Evolutionary conservation across 2,888 invertebrate species (phyloP).

Genomic region (Torymus auratus): DNA sequence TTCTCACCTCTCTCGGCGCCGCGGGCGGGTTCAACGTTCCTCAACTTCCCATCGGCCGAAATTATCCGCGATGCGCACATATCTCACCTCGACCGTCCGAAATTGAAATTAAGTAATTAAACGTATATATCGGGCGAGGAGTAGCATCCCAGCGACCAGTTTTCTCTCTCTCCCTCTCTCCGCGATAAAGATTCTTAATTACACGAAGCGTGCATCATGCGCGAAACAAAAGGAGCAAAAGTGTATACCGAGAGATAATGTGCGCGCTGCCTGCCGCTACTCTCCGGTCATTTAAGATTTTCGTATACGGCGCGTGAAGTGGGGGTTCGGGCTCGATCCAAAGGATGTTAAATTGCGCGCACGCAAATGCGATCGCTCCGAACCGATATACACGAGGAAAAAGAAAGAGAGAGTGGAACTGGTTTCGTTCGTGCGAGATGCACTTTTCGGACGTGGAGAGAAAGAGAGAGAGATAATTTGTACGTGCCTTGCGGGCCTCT

Average conservation of each 20-base stretch:
- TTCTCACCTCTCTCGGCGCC: too few relatives aligned
- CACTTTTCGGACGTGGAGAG: slow-evolving; percentile 13
- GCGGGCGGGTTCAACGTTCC: too few relatives aligned
- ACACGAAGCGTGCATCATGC: neutral
- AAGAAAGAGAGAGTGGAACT: slow-evolving; percentile 1
- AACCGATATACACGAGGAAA: neutral
- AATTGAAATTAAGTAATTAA: slow-evolving; percentile 43
- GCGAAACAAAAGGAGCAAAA: neutral
- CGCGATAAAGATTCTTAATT: slow-evolving; percentile 45
- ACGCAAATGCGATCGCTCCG: slow-evolving; percentile 1
- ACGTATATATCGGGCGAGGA: neutral
- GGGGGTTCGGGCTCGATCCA: too few relatives aligned
- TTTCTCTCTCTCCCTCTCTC: neutral
- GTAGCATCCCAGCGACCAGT: too few relatives aligned
- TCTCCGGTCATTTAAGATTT: slow-evolving; percentile 36
- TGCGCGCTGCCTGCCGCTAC: neutral
- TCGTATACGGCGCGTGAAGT: slow-evolving; percentile 20
- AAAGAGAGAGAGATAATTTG: slow-evolving; percentile 25
- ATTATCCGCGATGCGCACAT: too few relatives aligned
- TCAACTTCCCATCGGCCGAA: too few relatives aligned
- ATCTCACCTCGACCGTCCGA: neutral
- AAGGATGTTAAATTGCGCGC: slow-evolving; percentile 9
- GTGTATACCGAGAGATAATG: slow-evolving; percentile 5
- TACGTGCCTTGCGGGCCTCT: neutral
- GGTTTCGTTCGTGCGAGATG: slow-evolving; percentile 6